Conservation (phyloP, 2,113 vertebrate genomes). For the Xiphorhynchus elegans region DNA sequence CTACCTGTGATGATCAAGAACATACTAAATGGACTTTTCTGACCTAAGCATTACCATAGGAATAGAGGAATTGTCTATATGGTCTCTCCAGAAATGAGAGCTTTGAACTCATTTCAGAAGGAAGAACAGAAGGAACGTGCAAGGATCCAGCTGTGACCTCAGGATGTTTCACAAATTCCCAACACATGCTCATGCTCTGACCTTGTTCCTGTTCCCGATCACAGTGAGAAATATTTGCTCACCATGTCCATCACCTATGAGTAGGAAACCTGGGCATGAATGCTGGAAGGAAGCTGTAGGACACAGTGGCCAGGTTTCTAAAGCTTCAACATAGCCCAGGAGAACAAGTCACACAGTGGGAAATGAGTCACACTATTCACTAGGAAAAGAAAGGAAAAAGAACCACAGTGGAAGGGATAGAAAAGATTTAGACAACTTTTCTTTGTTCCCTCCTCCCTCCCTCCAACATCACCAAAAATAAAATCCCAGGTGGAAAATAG, state of each 20-base stretch:
- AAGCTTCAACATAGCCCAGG: neutral
- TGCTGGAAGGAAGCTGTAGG: conserved; percentile 29
- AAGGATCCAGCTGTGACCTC: neutral
- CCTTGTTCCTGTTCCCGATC: neutral
- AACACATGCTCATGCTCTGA: neutral
- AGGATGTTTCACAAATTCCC: neutral
- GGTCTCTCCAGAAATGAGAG: neutral
- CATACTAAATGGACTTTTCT: neutral
- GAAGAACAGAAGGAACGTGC: neutral
- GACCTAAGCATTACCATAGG: neutral
- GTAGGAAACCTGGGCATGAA: conserved; percentile 19
- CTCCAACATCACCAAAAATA: neutral
- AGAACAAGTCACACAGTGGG: neutral
- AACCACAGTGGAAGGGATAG: neutral
- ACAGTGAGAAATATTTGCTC: neutral
- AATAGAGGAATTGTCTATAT: neutral
- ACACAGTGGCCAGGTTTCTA: neutral
- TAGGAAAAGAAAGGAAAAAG: conserved; percentile 31
- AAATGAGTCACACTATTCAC: conserved; percentile 27
- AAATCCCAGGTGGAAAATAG: conserved; percentile 13
- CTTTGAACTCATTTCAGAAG: neutral
- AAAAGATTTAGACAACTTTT: neutral
- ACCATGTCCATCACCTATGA: neutral
- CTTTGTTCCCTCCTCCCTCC: neutral
- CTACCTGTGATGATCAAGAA: neutral